Base-by-base conservation (phyloP, 2,888 invertebrate genomes). In the Leptopilina myrica region DNA sequence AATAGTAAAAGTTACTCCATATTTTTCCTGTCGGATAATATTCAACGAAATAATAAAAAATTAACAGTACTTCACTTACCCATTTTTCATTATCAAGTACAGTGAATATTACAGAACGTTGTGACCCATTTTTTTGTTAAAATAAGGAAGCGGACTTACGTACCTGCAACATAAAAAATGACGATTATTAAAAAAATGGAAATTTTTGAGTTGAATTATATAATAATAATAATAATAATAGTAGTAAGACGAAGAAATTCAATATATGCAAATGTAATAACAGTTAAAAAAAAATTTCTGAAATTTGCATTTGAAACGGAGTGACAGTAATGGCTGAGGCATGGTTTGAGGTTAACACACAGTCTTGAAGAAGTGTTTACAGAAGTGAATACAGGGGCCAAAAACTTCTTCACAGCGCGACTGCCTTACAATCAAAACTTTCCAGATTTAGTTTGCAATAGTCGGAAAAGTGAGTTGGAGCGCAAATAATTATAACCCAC, bases 131-230 rank as follows among this genome's bases (percentile, higher is more conserved):
- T 20, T 20, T 14, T 64, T 0, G 26, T 2, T 33, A 33, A 33
- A 33, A 8, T 20, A 40, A 62, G 65, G 8, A 77, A 46, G 11
- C 3, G 43, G 53, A 78, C 66, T 78, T 89, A 90, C 89, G 87
- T 89, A 90, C 89, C 89, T 89, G 89, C 33, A 90, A 90, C 89
- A 88, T 81, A 87, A 84, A 87, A 84, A 78, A 77, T 79, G 78
- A 76, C 12, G n/a, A 49, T 11, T 14, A 33, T 66, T 33, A 66
- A 43, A 43, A 43, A 8, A 43, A 9, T 49, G 26, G 0, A 12
- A 69, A 69, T 69, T 33, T 26, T 69, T n/a, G 26, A 69, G 26
- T 15, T 69, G 20, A 69, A 69, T 33, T 64, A 14, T 33, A 33
- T 64, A 20, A 15, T 62, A 20, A 62, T 43, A 43, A 43, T 43